Base-by-base conservation (phyloP, 2,797 vertebrate genomes). In the Paramormyrops hopkinsi region DNA sequence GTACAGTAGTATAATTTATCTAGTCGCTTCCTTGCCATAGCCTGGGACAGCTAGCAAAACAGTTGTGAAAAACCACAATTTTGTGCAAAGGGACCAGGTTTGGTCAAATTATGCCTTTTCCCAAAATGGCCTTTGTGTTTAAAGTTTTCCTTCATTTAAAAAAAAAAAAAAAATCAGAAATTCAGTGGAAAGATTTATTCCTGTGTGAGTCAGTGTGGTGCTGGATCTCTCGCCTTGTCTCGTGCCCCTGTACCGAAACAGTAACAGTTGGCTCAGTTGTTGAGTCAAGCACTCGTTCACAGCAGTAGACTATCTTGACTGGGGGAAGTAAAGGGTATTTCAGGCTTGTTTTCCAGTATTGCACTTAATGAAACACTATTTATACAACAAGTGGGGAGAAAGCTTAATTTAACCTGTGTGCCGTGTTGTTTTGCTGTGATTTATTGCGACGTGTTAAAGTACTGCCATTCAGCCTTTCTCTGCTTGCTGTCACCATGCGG, bases 101-200 rank as follows among this genome's bases (percentile, higher is more conserved):
- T 73, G 56, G 56, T 85, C 48, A 33, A 41, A 29, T 46, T 48
- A 59, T 37, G 25, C 54, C 33, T 19, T 69, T 62, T 48, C 46
- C 59, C 48, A 51, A 56, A 84, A 86, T 85, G 87, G 89, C 7
- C 19, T 69, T 37, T 11, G 59, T 86, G 76, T 90, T 88, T 86
- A 44, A 88, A 69, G n/a, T 48, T 51, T 88, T 87, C 69, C 46
- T 89, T 65, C 44, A 25, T 88, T 51, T 11, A 73, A 76, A 87
- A 89, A 37, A 89, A 50, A 59, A 85, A 65, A 17, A 48, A 89
- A 89, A 46, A 25, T 14, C 14, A 14, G 50, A 79, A 29, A 51
- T 93, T 92, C 91, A 92, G 19, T 83, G 89, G 89, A 90, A 88
- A 90, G 86, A 89, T 59, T 89, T 73, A 79, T 79, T 69, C 89